Percentiles rank a stretch among this genome's conserved stretches.
These are phyloP conservation scores for Osmerus eperlanus DNA, from an alignment of 2,113 vertebrate genomes.

Conservation along the genomic window DNA sequence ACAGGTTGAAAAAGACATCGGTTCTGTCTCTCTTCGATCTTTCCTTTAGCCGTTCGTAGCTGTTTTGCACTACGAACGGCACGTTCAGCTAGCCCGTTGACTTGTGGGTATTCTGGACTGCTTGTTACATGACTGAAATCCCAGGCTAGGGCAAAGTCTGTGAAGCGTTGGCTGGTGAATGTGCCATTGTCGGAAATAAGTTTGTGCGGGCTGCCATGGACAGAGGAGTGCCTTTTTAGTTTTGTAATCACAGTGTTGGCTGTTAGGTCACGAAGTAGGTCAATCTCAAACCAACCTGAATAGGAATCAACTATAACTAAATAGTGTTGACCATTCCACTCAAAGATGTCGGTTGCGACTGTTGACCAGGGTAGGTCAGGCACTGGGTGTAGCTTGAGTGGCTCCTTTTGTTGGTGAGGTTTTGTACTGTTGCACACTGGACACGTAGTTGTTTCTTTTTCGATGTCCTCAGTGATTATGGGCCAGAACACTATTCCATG, in stretches of 20 bases:
- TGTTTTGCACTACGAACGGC: conserved; percentile 16
- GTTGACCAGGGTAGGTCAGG: neutral
- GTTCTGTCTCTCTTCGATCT: neutral
- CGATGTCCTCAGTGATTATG: neutral
- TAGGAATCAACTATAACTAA: conserved; percentile 12
- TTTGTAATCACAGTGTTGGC: neutral
- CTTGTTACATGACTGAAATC: conserved; percentile 16
- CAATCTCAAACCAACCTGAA: conserved; percentile 9
- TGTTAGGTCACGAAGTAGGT: neutral
- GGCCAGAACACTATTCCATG: conserved; percentile 11
- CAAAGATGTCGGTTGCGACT: neutral
- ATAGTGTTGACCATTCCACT: neutral
- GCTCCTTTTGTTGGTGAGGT: conserved; percentile 17
- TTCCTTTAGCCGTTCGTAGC: neutral
- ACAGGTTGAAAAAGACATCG: too few relatives aligned
- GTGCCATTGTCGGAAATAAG: conserved; percentile 9
- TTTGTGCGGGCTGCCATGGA: neutral
- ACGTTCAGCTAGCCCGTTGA: conserved; percentile 3
- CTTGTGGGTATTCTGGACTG: conserved; percentile 17
- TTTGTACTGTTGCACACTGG: conserved; percentile 3
- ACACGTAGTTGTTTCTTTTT: neutral
- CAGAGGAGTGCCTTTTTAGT: neutral
- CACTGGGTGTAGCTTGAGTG: neutral
- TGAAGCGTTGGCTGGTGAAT: neutral
- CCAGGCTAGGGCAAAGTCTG: neutral